Evolutionary conservation across 64 coral and sea anemone genomes (phyloP).

Genomic region (Astreopora myriophthalma): DNA sequence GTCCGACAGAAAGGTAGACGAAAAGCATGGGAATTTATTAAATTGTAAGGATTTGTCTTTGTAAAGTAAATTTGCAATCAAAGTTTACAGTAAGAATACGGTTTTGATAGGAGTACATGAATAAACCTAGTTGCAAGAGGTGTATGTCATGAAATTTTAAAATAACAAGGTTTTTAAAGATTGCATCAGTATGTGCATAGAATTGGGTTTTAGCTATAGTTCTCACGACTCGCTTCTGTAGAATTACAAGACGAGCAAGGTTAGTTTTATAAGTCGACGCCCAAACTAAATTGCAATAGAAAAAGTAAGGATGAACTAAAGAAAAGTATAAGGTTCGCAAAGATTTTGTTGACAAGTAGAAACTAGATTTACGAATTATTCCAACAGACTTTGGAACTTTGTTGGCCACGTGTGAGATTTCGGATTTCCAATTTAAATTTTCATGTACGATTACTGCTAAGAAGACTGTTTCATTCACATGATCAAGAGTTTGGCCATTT

Average conservation of each 20-base stretch:
- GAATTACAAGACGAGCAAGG: not conserved
- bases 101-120: too few species aligned
- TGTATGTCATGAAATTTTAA: too few species aligned
- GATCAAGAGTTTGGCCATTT: too few species aligned
- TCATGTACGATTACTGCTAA: not conserved
- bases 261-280: constrained; percentile 51
- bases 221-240: too few species aligned
- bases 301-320: constrained; percentile 35
- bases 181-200: not conserved
- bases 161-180: not conserved
- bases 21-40: too few species aligned
- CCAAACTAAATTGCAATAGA: constrained; percentile 16
- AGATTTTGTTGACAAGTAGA: not conserved
- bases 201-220: constrained; percentile 8
- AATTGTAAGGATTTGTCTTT: too few species aligned
- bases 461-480: too few species aligned
- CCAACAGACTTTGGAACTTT: constrained; percentile 1
- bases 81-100: too few species aligned
- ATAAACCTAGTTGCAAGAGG: too few species aligned
- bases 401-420: not conserved
- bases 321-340: constrained; percentile 10
- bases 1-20: too few species aligned
- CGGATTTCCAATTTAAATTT: not conserved
- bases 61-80: too few species aligned
- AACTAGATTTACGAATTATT: constrained; percentile 1